Evolutionary conservation across 2,797 vertebrate genomes (phyloP).

Genomic region (Bryconaethiops microstoma): DNA sequence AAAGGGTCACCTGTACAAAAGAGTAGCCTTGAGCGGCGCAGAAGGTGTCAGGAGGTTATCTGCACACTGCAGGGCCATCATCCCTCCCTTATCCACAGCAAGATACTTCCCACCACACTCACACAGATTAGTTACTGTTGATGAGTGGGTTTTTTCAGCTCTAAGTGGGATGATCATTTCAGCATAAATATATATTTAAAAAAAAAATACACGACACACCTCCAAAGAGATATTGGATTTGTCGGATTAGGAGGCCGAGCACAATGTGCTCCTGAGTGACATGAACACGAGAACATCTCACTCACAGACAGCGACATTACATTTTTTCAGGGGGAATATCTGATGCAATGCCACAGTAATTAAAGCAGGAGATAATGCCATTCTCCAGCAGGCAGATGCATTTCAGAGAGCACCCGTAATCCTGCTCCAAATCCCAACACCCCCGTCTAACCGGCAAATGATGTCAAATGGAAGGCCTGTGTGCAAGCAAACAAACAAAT

Average conservation of each 20-base stretch:
- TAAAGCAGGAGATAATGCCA: conserved; percentile 67
- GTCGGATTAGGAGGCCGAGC: conserved; percentile 54
- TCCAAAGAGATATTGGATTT: conserved; percentile 58
- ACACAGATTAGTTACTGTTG: conserved; percentile 39
- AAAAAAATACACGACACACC: conserved; percentile 50
- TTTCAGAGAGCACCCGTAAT: conserved; percentile 63
- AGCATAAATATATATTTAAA: conserved; percentile 46
- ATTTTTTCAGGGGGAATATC: conserved; percentile 73
- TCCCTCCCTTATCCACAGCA: conserved; percentile 49
- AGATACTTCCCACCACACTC: conserved; percentile 47
- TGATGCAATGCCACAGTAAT: conserved; percentile 82
- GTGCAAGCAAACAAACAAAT: conserved; percentile 52
- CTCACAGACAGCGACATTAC: conserved; percentile 71
- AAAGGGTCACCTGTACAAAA: conserved; percentile 61
- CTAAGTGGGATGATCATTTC: conserved; percentile 41
- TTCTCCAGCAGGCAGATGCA: conserved; percentile 62
- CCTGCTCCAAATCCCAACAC: conserved; percentile 62
- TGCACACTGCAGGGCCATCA: conserved; percentile 50
- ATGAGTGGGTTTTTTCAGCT: conserved; percentile 32
- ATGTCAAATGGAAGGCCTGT: conserved; percentile 51
- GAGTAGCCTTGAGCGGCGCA: conserved; percentile 50
- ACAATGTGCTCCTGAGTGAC: conserved; percentile 56
- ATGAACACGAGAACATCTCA: conserved; percentile 58
- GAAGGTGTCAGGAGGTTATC: conserved; percentile 62
- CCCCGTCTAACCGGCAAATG: conserved; percentile 57